These are phyloP conservation scores for Micromesistius poutassou DNA, from an alignment of 2,797 vertebrate species.

Conservation along the genomic window DNA sequence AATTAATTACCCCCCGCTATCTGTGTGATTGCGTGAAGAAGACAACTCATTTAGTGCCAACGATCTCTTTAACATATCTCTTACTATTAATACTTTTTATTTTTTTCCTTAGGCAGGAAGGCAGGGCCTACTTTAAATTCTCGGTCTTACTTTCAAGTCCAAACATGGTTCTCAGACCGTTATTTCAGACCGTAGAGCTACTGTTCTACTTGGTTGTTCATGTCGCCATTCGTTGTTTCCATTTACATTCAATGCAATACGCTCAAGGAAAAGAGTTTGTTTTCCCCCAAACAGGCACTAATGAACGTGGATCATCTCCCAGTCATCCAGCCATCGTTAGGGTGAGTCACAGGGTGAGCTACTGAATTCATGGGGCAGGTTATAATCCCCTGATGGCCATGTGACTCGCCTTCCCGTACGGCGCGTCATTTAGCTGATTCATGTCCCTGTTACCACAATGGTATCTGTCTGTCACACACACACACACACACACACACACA, in stretches of 20 bases:
- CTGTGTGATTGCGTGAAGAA: background rate
- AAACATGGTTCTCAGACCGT: background rate
- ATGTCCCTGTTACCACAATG: background rate
- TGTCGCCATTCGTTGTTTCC: background rate
- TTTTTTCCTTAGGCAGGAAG: background rate
- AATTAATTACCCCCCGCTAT: background rate
- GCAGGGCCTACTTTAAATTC: background rate
- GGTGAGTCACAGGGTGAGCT: background rate
- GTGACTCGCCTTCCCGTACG: background rate
- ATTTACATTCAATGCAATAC: background rate
- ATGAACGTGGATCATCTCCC: background rate
- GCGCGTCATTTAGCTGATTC: background rate
- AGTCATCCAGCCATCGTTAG: background rate
- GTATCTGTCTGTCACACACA: background rate
- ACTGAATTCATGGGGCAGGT: background rate
- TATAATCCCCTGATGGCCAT: background rate
- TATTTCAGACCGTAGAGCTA: background rate
- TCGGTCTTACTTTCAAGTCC: background rate
- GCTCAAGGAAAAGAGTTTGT: background rate
- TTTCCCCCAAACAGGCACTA: background rate
- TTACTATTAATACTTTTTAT: background rate
- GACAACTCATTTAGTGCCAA: background rate
- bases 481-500: conserved; percentile 1
- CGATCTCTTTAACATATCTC: background rate
- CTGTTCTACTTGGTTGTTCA: background rate